A percentile compares a stretch with the other conserved stretches of the same genome.
Conservation (phyloP, 2,797 vertebrate species). For the Clarias pachynema region DNA sequence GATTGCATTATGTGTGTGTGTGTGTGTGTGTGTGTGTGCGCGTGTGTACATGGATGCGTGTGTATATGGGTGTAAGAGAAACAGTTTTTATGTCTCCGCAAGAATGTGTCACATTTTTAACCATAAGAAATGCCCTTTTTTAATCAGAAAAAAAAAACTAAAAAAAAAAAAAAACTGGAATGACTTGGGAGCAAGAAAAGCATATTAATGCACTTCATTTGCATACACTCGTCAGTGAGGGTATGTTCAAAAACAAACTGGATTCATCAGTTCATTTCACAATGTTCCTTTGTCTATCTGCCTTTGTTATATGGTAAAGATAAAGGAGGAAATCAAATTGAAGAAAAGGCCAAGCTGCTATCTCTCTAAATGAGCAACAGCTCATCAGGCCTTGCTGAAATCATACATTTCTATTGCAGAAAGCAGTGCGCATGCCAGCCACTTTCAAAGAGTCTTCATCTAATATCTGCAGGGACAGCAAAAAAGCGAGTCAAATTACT, state of each 20-base stretch:
- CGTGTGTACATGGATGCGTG: conserved; percentile 2
- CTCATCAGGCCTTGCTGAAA: conserved; percentile 82
- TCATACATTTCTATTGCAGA: conserved; percentile 82
- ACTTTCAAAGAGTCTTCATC: conserved; percentile 56
- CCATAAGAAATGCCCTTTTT: conserved; percentile 79
- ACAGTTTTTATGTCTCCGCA: conserved; percentile 47
- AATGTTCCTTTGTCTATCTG: conserved; percentile 84
- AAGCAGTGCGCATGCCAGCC: conserved; percentile 61
- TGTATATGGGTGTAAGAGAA: conserved; percentile 29
- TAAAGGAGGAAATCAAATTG: conserved; percentile 83
- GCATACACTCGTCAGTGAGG: conserved; percentile 81
- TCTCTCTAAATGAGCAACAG: conserved; percentile 83
- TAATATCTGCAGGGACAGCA: conserved; percentile 66
- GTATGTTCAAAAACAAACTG: conserved; percentile 78
- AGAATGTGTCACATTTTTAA: conserved; percentile 69
- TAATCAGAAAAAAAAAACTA: conserved; percentile 78
- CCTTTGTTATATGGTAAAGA: conserved; percentile 85
- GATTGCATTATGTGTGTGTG: conserved; percentile 56
- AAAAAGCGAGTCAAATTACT: conserved; percentile 32
- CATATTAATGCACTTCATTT: conserved; percentile 84
- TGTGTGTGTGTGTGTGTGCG: conserved; percentile 44
- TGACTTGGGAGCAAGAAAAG: conserved; percentile 79
- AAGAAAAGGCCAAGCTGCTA: conserved; percentile 83
- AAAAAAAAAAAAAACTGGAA: conserved; percentile 81
- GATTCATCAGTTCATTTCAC: conserved; percentile 83